Evolutionary conservation across 1,140 invertebrate species (phyloP).

Genomic region (Lepidurus couesii): DNA sequence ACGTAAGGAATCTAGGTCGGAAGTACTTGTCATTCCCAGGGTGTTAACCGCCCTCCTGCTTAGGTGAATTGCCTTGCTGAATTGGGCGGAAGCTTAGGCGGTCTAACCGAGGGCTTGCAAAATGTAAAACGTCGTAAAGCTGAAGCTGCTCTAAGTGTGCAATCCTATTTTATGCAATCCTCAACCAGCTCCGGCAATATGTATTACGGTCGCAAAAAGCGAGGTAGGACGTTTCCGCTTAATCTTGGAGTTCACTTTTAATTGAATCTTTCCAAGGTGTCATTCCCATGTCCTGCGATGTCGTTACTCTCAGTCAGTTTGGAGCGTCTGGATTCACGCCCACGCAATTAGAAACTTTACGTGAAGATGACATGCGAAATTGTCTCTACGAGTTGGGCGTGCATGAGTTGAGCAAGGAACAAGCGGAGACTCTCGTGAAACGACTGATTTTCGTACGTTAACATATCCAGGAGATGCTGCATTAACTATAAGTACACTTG

Average conservation of each 20-base stretch:
- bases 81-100: not conserved
- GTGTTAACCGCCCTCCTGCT: not conserved
- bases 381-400: slow-evolving; percentile 28
- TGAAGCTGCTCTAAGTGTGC: slow-evolving; percentile 21
- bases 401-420: not conserved
- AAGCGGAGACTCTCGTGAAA: slow-evolving; percentile 22
- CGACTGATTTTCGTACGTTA: slow-evolving; percentile 6
- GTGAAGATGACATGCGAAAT: slow-evolving; percentile 20
- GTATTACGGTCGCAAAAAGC: not conserved
- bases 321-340: slow-evolving; percentile 26
- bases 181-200: not conserved
- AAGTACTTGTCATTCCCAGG: not conserved
- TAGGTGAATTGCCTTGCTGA: slow-evolving; percentile 27
- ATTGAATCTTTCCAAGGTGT: not conserved
- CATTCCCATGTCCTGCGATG: slow-evolving; percentile 25
- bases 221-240: not conserved
- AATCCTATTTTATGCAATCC: not conserved
- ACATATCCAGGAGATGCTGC: not conserved
- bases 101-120: slow-evolving; percentile 2
- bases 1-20: slow-evolving; percentile 24
- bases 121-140: slow-evolving; percentile 23
- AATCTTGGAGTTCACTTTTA: not conserved
- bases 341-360: slow-evolving; percentile 12
- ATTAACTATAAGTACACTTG: not conserved
- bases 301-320: not conserved